phyloP scores from a whole-genome alignment of 2,113 vertebrate genomes.

The Heterochromis multidens region DNA sequence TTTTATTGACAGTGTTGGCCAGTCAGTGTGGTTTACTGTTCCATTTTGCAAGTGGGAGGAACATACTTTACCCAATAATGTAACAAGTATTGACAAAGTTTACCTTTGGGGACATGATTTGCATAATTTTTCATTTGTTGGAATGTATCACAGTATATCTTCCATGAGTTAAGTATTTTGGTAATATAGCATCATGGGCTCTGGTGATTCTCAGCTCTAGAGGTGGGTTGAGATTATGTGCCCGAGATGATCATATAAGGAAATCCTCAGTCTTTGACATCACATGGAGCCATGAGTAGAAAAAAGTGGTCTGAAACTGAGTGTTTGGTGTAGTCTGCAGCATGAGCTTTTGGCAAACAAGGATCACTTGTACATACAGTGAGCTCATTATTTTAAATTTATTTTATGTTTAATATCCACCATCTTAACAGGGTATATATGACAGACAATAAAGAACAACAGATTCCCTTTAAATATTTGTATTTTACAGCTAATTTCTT shows the following conservation, averaged over 20 bases:
- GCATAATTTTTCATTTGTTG: fast-evolving
- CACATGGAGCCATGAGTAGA: not conserved
- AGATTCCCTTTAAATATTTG: not conserved
- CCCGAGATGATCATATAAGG: not conserved
- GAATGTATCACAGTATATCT: not conserved
- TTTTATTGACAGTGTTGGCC: not conserved
- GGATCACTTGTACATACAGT: too few species aligned
- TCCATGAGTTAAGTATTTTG: not conserved
- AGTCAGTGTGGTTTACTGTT: not conserved
- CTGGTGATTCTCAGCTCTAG: not conserved
- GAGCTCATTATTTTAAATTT: not conserved
- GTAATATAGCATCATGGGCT: not conserved
- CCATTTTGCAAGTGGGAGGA: not conserved
- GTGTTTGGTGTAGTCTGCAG: not conserved
- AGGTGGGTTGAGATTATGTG: not conserved
- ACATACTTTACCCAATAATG: not conserved
- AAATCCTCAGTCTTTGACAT: not conserved
- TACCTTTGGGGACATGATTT: not conserved
- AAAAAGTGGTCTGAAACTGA: not conserved
- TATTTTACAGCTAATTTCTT: not conserved
- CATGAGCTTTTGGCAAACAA: too few species aligned
- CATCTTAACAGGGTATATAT: not conserved
- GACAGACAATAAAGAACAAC: not conserved
- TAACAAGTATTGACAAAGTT: not conserved
- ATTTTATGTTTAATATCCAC: not conserved